A percentile compares a stretch with the other conserved stretches of the same genome.
These are phyloP conservation scores for Apostichopus japonicus DNA, from an alignment of 35 echinoderm and acorn worm genomes.

Conservation along the genomic window DNA sequence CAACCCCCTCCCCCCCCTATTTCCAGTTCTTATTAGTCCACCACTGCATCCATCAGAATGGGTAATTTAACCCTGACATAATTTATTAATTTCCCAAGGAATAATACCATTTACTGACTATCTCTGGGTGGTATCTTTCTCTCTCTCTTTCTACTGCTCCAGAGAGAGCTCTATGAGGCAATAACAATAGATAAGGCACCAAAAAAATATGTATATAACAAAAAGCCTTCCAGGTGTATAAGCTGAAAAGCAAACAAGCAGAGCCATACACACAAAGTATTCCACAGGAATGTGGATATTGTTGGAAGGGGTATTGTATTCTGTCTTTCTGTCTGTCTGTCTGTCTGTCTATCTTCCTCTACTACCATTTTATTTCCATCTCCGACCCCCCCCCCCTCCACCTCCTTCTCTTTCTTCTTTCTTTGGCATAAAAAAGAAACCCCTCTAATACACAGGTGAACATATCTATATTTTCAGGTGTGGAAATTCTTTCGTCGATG, in stretches of 20 bases:
- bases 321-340: not conserved
- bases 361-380: not conserved
- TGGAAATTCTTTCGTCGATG: not conserved
- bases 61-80: no score
- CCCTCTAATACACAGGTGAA: conserved; percentile 9
- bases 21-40: no score
- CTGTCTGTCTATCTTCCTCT: no score
- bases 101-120: not conserved
- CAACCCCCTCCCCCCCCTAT: no score
- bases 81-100: no score
- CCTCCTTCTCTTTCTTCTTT: no score
- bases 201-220: not conserved
- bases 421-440: no score
- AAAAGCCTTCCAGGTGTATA: not conserved
- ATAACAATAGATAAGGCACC: not conserved
- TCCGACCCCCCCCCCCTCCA: no score
- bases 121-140: not conserved
- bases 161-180: not conserved
- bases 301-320: not conserved
- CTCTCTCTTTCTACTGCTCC: not conserved
- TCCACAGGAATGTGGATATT: not conserved
- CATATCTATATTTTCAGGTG: conserved; percentile 19
- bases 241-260: conserved; percentile 5
- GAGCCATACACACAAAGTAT: no score
- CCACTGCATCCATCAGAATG: no score